Conservation (phyloP, 2,888 invertebrate genomes). For the Archips xylosteana region DNA sequence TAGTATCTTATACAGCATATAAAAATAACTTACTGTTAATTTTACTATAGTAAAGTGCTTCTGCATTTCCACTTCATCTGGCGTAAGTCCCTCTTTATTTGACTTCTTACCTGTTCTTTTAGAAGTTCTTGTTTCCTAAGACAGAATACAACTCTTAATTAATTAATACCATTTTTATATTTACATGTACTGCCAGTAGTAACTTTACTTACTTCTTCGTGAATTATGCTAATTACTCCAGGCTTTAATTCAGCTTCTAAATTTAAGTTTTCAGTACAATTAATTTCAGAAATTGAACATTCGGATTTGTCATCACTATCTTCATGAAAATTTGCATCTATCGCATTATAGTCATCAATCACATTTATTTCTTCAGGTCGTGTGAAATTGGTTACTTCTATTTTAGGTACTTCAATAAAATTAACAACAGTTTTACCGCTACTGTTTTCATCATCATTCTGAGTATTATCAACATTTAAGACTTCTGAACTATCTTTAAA, state of each 20-base stretch:
- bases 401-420: constrained; percentile 11
- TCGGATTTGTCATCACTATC: background rate
- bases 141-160: background rate
- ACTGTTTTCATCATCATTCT: constrained; percentile 1
- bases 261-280: constrained; percentile 6
- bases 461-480: background rate
- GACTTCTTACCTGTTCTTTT: constrained; percentile 8
- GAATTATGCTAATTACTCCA: background rate
- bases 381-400: constrained; percentile 14
- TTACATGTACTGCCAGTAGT: background rate
- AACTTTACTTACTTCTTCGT: constrained; percentile 18
- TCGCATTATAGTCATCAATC: background rate
- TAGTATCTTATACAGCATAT: background rate
- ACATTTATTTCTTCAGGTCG: constrained; percentile 2
- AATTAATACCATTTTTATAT: background rate
- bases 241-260: constrained; percentile 13
- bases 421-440: background rate
- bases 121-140: constrained; percentile 4
- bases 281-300: constrained; percentile 7
- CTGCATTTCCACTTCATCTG: constrained; percentile 45
- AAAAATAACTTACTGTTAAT: constrained; percentile 47
- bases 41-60: constrained; percentile 48
- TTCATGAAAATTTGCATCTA: constrained; percentile 4
- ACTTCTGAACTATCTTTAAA: constrained; percentile 34
- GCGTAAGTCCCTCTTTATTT: constrained; percentile 13